Percentiles rank a stretch among this genome's conserved stretches.
Conservation (phyloP, 2,113 vertebrate genomes). For the Cheirogaleus medius region DNA sequence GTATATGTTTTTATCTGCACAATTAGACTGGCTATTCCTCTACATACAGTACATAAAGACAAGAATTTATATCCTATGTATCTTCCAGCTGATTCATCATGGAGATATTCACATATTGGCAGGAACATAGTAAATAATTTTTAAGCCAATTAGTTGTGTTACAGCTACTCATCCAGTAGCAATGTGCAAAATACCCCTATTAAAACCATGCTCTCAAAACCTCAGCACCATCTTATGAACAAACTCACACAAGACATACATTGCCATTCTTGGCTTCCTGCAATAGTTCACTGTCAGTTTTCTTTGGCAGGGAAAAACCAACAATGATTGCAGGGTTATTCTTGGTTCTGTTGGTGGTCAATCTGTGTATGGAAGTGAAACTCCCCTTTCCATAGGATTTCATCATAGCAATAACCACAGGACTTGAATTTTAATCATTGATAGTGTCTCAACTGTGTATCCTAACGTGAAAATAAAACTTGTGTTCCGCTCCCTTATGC, state of each 20-base stretch:
- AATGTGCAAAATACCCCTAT: not conserved
- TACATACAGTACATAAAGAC: not conserved
- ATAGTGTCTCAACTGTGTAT: slow-evolving; percentile 9
- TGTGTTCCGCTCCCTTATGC: not conserved
- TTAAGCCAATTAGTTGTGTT: slow-evolving; percentile 8
- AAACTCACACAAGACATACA: not conserved
- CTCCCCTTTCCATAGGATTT: slow-evolving; percentile 41
- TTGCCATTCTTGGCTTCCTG: not conserved
- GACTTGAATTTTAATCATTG: not conserved
- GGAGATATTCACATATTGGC: slow-evolving; percentile 9
- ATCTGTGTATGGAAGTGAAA: slow-evolving; percentile 54
- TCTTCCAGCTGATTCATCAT: slow-evolving; percentile 34
- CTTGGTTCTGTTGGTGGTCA: slow-evolving; percentile 43
- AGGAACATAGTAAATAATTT: not conserved
- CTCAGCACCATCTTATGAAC: not conserved
- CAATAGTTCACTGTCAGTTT: not conserved
- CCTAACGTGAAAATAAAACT: slow-evolving; percentile 57
- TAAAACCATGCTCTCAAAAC: not conserved
- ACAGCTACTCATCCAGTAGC: not conserved
- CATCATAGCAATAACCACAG: slow-evolving; percentile 32
- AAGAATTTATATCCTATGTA: slow-evolving; percentile 24
- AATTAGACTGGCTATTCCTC: not conserved
- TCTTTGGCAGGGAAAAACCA: not conserved
- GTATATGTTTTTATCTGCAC: not conserved
- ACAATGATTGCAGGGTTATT: slow-evolving; percentile 7